Base-by-base conservation (phyloP, 2,888 invertebrate genomes). In the Parelbella ahira region DNA sequence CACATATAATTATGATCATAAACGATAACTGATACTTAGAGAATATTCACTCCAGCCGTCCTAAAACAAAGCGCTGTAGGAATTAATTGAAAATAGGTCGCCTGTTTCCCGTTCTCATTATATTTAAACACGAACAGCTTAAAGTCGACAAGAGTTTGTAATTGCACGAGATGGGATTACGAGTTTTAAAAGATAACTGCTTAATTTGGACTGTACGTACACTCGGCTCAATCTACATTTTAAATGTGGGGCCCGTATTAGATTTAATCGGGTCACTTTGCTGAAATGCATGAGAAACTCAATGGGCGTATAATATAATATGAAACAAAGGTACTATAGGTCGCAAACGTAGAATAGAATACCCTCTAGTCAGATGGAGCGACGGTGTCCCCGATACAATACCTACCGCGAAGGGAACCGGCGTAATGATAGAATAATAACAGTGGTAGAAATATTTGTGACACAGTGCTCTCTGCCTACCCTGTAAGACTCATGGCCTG, bases 81-180 rank as follows among this genome's bases (percentile, higher is more conserved):
- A 29, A 38, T 38, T 38, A 38, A 38, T 38, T 39, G 21, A 39
- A 39, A 39, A 30, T 29, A 39, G 24, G 38, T 30, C 29, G 18
- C 29, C 23, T 23, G 13, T 39, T 38, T 13, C 13, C 21, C 15
- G 15, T 30, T 19, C 30, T 39, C 30, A 29, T 30, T 38, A 21
- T 38, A 29, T 38, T 30, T 24, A 15, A 38, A 30, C 38, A 30
- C 23, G 30, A 38, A 38, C 27, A 9, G 29, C 7, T 20, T n/a
- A 28, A 38, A 23, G 29, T 38, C 23, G 29, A 18, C 5, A 7
- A 37, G 25, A 8, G 37, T 12, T 25, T 19, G 11, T 30, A 30
- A 38, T 23, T 38, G 10, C 30, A 38, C 23, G 18, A 18, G 30
- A 13, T 30, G 8, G 18, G 23, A 38, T 38, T 38, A 10, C n/a